Conservation (phyloP, 1,140 invertebrate genomes). For the Bombus superbus region DNA sequence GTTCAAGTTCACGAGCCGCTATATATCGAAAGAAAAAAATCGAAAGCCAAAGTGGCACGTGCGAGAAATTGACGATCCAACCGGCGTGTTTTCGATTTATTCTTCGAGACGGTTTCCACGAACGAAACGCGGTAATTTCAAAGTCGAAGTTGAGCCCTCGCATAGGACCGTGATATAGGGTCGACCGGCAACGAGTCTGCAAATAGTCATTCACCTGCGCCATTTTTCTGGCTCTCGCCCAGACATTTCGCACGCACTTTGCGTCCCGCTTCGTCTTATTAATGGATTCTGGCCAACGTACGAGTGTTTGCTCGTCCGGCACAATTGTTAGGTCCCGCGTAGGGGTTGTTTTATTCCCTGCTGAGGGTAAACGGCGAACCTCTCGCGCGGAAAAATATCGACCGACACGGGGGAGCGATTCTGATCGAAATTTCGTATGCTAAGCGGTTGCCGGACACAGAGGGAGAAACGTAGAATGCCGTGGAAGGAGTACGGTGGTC, state of each 20-base stretch:
- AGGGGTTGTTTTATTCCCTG: constrained; percentile 21
- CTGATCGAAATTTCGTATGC: constrained; percentile 9
- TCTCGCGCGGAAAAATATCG: constrained; percentile 21
- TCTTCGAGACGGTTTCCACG: neutral
- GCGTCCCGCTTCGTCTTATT: constrained; percentile 45
- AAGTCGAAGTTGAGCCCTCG: neutral
- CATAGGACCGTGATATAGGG: neutral
- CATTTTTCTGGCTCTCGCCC: constrained; percentile 5
- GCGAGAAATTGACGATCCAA: neutral
- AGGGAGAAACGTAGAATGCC: no score
- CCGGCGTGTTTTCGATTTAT: neutral
- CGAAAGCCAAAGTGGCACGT: neutral
- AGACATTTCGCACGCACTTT: constrained; percentile 18
- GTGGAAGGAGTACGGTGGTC: neutral
- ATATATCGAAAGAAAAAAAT: neutral
- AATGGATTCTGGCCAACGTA: constrained; percentile 47
- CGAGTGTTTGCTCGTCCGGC: constrained; percentile 18
- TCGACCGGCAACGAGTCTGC: neutral
- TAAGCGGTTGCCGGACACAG: neutral
- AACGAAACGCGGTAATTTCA: neutral
- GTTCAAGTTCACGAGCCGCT: neutral
- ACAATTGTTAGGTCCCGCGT: neutral
- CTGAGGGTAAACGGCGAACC: constrained; percentile 12
- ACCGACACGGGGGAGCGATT: neutral
- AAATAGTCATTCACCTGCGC: constrained; percentile 18